These are phyloP conservation scores for Lepidurus packardi DNA, from an alignment of 1,140 invertebrate genomes.

Conservation along the genomic window DNA sequence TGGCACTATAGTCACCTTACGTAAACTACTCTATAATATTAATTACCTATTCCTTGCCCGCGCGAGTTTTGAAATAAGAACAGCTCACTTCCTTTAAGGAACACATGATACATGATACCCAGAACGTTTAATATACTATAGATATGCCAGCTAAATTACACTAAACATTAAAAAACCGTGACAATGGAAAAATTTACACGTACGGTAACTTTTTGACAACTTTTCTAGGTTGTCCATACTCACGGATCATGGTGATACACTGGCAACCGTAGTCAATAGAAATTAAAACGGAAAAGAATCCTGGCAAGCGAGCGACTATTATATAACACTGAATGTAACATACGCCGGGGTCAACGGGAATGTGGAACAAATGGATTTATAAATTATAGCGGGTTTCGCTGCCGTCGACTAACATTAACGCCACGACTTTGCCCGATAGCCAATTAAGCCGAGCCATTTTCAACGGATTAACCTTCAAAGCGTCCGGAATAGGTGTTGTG, in stretches of 20 bases:
- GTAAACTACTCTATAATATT: not conserved
- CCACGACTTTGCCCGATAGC: conserved; percentile 86
- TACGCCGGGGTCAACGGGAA: not conserved
- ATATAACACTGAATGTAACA: conserved; percentile 3
- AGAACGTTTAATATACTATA: too few species aligned
- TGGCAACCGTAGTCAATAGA: not conserved
- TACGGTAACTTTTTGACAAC: not conserved
- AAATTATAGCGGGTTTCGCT: conserved; percentile 86
- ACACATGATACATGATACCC: too few species aligned
- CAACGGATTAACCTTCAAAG: conserved; percentile 75
- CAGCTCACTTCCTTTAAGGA: too few species aligned
- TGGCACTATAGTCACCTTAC: not conserved
- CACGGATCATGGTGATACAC: not conserved
- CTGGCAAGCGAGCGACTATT: not conserved
- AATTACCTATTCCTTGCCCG: not conserved
- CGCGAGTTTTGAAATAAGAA: too few species aligned
- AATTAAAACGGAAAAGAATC: not conserved
- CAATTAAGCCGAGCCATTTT: conserved; percentile 81
- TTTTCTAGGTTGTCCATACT: not conserved
- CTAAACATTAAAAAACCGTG: too few species aligned
- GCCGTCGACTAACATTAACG: conserved; percentile 84
- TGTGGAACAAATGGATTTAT: conserved; percentile 46
- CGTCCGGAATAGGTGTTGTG: conserved; percentile 82
- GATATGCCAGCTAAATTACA: too few species aligned
- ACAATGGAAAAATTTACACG: too few species aligned